Base-by-base conservation (phyloP, 35 echinoderm and acorn worm species). In the Heliocidaris erythrogramma region DNA sequence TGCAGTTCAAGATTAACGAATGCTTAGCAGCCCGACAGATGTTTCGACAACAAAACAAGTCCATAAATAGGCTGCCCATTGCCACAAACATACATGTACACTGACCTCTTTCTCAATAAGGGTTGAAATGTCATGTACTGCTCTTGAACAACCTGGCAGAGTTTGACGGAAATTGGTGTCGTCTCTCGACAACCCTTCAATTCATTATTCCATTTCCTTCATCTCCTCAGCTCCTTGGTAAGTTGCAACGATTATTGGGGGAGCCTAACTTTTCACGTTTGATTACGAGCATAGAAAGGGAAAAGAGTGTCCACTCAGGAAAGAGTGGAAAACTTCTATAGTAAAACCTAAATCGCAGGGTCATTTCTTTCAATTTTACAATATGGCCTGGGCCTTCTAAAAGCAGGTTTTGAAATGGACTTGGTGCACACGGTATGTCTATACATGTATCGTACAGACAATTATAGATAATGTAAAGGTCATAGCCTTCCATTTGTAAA, bases 131-230 rank as follows among this genome's bases (percentile, higher is more conserved):
- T n/a, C 65, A 18, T 78, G 21, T 24, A 78, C 65, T 27, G 65
- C 65, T n/a, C 18, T 24, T n/a, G 21, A 7, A 78, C 65, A 78
- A 78, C 21, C 65, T 24, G 7, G 27, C 65, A 4, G 27, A 78
- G 65, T 78, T 78, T 78, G 65, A 48, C 47, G 91, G 91, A 92
- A 92, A 92, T 92, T 59, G 91, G 48, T 92, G 91, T 59, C 91
- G 48, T 92, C 91, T 48, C 91, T 59, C 13, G 91, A 92, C 91
- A 92, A 50, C 91, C 50, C 47, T 92, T 59, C 91, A 92, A 92
- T 92, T 92, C 91, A 59, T 92, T 92, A 92, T 92, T 59, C 49
- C 49, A 59, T 59, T 92, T 92, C 91, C 91, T 92, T 49, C 91
- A 92, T 49, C 48, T 56, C 49, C 91, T 89, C 87, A 35, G 47